A percentile compares a stretch with the other conserved stretches of the same genome.
These are phyloP conservation scores for Mercenaria mercenaria DNA, from an alignment of 1,140 invertebrate species.

Conservation along the genomic window DNA sequence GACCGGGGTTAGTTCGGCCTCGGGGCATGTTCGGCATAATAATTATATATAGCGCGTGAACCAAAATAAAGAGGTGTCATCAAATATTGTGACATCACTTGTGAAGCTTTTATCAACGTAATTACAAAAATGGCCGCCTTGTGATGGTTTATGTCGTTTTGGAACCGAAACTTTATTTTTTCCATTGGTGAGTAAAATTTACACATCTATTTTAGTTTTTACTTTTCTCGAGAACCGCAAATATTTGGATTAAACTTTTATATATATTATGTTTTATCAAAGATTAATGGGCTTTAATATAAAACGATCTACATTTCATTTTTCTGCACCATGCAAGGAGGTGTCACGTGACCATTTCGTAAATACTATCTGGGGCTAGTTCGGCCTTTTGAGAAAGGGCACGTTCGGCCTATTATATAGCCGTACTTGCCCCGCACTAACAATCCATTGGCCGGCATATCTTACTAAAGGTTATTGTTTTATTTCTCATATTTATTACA, in stretches of 20 bases:
- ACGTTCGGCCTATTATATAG: too few species aligned
- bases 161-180: neutral
- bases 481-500: too few species aligned
- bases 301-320: too few species aligned
- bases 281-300: neutral
- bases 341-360: too few species aligned
- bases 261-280: too few species aligned
- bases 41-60: neutral
- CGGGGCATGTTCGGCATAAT: neutral
- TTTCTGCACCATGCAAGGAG: too few species aligned
- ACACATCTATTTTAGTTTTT: neutral
- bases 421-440: too few species aligned
- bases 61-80: neutral
- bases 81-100: neutral
- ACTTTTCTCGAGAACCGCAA: neutral
- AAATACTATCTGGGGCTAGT: too few species aligned
- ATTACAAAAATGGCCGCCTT: neutral
- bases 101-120: too few species aligned
- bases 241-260: neutral
- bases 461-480: too few species aligned
- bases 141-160: neutral
- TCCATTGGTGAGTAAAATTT: neutral
- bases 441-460: too few species aligned
- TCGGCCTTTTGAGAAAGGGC: too few species aligned
- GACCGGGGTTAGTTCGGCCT: neutral